Percentiles rank a stretch among this genome's conserved stretches.
Conservation (phyloP, 2,888 invertebrate genomes). For the Penaeus monodon region DNA sequence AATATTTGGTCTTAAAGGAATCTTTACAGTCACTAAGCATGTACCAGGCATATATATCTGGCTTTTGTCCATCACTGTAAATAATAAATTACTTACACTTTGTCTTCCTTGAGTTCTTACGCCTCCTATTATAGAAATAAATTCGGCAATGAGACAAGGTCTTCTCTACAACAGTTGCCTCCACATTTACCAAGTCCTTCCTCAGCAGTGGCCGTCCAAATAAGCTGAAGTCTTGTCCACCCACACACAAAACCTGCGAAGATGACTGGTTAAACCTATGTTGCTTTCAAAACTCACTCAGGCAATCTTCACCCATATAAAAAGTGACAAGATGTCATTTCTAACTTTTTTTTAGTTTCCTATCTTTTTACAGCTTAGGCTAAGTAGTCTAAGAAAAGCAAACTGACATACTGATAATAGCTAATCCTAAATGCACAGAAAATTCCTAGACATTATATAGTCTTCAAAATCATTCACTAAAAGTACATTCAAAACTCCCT, state of each 20-base stretch:
- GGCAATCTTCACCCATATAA: not conserved
- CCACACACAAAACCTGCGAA: slow-evolving; percentile 78
- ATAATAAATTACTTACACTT: slow-evolving; percentile 74
- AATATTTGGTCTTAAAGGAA: too few relatives aligned
- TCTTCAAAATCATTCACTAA: too few relatives aligned
- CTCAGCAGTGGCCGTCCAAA: slow-evolving; percentile 85
- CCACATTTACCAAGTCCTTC: slow-evolving; percentile 79
- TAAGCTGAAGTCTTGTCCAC: slow-evolving; percentile 83
- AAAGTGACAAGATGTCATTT: not conserved
- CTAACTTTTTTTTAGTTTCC: too few relatives aligned
- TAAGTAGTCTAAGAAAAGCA: too few relatives aligned
- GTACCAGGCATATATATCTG: slow-evolving; percentile 48
- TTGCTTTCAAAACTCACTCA: slow-evolving; percentile 6
- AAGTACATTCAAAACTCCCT: too few relatives aligned
- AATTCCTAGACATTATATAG: too few relatives aligned
- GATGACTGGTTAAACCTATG: slow-evolving; percentile 51
- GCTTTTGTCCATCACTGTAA: slow-evolving; percentile 21
- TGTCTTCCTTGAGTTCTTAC: slow-evolving; percentile 82
- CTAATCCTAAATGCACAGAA: too few relatives aligned
- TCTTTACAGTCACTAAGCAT: too few relatives aligned
- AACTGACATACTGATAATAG: too few relatives aligned
- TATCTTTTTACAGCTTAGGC: not conserved
- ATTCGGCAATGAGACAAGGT: slow-evolving; percentile 84
- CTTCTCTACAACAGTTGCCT: slow-evolving; percentile 87
- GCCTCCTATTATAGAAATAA: slow-evolving; percentile 73